Percentiles rank a stretch among this genome's conserved stretches.
phyloP scores from a whole-genome alignment of 53 echinoderm and acorn worm genomes.

The Temnopleurus reevesii region DNA sequence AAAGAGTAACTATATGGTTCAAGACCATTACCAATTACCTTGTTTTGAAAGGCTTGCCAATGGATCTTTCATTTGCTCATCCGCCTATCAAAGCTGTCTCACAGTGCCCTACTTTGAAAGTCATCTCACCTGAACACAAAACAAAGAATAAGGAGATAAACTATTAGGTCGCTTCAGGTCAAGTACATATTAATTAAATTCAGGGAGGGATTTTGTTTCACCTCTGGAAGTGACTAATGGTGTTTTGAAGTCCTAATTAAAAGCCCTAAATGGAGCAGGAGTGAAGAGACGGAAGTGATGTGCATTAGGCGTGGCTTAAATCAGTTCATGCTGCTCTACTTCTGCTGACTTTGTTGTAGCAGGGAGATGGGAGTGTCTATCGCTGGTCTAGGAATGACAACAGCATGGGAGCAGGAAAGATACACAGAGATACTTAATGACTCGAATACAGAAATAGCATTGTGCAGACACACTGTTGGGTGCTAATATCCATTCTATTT shows the following conservation, averaged over 20 bases:
- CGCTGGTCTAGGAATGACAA: not conserved
- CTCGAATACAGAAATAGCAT: not conserved
- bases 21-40: not conserved
- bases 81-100: not conserved
- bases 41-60: not conserved
- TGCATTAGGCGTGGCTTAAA: constrained; percentile 11
- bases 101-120: constrained; percentile 22
- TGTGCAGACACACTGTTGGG: not conserved
- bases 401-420: not conserved
- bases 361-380: no score
- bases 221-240: constrained; percentile 7
- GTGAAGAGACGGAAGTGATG: constrained; percentile 7
- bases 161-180: not conserved
- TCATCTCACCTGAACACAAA: not conserved
- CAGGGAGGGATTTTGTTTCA: constrained; percentile 10
- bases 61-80: not conserved
- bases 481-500: not conserved
- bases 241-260: constrained; percentile 26
- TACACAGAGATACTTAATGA: not conserved
- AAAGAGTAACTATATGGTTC: no score
- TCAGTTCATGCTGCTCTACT: constrained; percentile 14
- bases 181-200: constrained; percentile 31
- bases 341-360: no score
- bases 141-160: not conserved
- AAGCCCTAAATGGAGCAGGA: not conserved